These are phyloP conservation scores for Anarsia innoxiella DNA, from an alignment of 2,888 invertebrate species.

Conservation along the genomic window DNA sequence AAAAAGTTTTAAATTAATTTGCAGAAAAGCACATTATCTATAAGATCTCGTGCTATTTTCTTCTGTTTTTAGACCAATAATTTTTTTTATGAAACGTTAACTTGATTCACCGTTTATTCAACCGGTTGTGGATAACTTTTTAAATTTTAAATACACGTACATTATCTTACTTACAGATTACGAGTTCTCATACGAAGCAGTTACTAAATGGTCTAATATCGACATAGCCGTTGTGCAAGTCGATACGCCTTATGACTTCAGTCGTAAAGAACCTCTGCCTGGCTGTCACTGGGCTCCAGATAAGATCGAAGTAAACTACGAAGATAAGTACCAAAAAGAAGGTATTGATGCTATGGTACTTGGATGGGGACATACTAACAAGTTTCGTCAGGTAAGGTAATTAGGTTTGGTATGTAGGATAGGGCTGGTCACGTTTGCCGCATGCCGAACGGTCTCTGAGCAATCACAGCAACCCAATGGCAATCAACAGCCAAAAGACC, in stretches of 20 bases:
- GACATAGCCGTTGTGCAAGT: constrained; percentile 42
- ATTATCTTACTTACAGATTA: constrained; percentile 29
- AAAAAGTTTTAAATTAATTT: too few species aligned
- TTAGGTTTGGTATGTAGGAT: neutral
- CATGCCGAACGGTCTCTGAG: too few species aligned
- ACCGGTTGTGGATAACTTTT: too few species aligned
- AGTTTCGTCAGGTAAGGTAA: constrained; percentile 27
- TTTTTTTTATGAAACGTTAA: too few species aligned
- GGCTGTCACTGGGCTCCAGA: constrained; percentile 21
- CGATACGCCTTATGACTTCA: constrained; percentile 29
- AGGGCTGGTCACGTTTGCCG: neutral
- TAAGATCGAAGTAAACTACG: constrained; percentile 22
- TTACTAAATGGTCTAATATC: constrained; percentile 35
- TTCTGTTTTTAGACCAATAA: too few species aligned
- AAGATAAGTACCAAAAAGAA: constrained; percentile 16
- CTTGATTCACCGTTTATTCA: too few species aligned
- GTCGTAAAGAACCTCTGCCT: constrained; percentile 17
- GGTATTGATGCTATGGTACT: constrained; percentile 20
- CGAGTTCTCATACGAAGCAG: constrained; percentile 24
- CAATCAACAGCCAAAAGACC: too few species aligned
- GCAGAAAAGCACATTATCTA: too few species aligned
- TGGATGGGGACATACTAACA: constrained; percentile 26
- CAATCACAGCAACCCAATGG: too few species aligned
- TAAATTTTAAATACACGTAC: too few species aligned
- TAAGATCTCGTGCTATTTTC: too few species aligned